A percentile compares a stretch with the other conserved stretches of the same genome.
These are phyloP conservation scores for Mastomys coucha DNA, from an alignment of 2,113 vertebrate species.

Conservation along the genomic window DNA sequence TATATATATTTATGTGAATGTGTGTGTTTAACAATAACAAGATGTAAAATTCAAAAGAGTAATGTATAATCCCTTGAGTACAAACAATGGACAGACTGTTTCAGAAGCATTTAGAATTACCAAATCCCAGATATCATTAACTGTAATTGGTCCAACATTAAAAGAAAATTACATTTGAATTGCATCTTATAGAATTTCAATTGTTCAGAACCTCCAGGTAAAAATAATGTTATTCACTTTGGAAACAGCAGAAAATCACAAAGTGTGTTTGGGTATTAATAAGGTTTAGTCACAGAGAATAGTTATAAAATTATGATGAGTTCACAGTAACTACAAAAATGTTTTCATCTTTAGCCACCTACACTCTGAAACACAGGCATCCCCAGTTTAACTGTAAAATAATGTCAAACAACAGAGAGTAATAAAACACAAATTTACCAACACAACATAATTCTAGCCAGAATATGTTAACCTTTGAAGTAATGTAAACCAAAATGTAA, in stretches of 20 bases:
- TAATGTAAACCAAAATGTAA: background rate
- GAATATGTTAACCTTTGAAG: background rate
- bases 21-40: background rate
- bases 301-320: background rate
- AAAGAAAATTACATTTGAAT: background rate
- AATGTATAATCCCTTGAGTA: background rate
- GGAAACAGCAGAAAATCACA: background rate
- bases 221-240: background rate
- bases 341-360: background rate
- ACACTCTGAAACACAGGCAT: background rate
- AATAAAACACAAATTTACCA: background rate
- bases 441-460: background rate
- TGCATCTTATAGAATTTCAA: background rate
- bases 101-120: background rate
- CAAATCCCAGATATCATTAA: background rate
- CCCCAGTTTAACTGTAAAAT: background rate
- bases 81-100: background rate
- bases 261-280: background rate
- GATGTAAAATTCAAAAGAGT: background rate
- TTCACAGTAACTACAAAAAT: background rate
- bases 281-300: background rate
- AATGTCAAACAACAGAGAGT: background rate
- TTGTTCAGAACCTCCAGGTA: background rate
- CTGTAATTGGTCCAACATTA: background rate
- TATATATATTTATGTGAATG: too few relatives aligned